Conservation (phyloP, 2,113 vertebrate species). For the Delphinapterus leucas region DNA sequence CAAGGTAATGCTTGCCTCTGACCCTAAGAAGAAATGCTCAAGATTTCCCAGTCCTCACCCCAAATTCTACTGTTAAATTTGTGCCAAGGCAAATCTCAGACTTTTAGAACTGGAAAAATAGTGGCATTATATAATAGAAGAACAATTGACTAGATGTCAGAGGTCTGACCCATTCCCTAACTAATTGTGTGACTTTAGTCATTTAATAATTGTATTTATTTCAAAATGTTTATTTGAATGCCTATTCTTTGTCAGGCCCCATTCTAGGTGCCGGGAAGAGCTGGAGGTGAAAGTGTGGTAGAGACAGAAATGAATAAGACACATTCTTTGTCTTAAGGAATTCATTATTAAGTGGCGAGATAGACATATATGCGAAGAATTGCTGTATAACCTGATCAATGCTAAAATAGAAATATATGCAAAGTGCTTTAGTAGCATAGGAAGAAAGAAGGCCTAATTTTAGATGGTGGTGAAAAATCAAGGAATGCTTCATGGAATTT, state of each 20-base stretch:
- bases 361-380: neutral
- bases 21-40: neutral
- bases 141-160: neutral
- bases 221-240: neutral
- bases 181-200: neutral
- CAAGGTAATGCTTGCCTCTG: neutral
- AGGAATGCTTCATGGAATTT: neutral
- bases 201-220: neutral
- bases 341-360: neutral
- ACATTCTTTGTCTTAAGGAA: neutral
- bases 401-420: neutral
- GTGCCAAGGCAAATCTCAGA: neutral
- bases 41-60: neutral
- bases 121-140: neutral
- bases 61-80: constrained; percentile 9
- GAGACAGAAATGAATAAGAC: neutral
- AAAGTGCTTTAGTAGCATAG: neutral
- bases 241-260: neutral
- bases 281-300: neutral
- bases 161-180: neutral
- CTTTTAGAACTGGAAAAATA: neutral
- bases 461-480: neutral
- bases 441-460: neutral
- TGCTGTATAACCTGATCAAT: neutral
- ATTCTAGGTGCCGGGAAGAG: neutral